A percentile compares a stretch with the other conserved stretches of the same genome.
Evolutionary conservation across 2,113 vertebrate species (phyloP).

Genomic region (Morone chrysops): DNA sequence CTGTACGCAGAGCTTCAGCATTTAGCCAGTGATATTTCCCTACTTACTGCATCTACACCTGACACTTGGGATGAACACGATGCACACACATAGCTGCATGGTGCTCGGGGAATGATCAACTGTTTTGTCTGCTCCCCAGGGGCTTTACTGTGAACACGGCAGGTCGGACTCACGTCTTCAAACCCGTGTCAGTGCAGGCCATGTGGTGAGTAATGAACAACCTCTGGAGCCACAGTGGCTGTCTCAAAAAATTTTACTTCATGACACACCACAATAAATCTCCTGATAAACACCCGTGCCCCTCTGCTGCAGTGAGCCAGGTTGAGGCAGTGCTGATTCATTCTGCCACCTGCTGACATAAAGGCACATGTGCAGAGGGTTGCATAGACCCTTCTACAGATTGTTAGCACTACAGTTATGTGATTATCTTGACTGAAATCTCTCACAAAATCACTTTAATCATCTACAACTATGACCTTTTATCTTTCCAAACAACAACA

Average conservation of each 20-base stretch:
- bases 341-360: conserved; percentile 74
- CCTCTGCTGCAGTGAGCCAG: conserved; percentile 34
- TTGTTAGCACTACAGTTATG: not conserved
- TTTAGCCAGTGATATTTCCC: not conserved
- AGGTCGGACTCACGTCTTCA: conserved; percentile 95
- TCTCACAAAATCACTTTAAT: not conserved
- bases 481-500: conserved; percentile 19
- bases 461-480: not conserved
- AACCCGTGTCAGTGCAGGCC: conserved; percentile 97
- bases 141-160: conserved; percentile 97
- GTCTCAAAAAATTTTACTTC: conserved; percentile 13
- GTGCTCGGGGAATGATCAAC: conserved; percentile 31
- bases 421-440: not conserved
- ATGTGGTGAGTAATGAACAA: conserved; percentile 92
- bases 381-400: not conserved
- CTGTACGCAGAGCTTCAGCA: conserved; percentile 14
- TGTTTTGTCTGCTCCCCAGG: conserved; percentile 77
- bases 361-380: conserved; percentile 33
- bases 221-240: conserved; percentile 44
- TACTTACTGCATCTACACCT: not conserved
- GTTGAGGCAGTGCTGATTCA: conserved; percentile 33
- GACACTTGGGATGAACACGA: conserved; percentile 16
- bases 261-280: conserved; percentile 51
- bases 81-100: not conserved
- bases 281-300: conserved; percentile 31